phyloP scores from a whole-genome alignment of 2,113 vertebrate genomes.

The Illadopsis cleaveri region DNA sequence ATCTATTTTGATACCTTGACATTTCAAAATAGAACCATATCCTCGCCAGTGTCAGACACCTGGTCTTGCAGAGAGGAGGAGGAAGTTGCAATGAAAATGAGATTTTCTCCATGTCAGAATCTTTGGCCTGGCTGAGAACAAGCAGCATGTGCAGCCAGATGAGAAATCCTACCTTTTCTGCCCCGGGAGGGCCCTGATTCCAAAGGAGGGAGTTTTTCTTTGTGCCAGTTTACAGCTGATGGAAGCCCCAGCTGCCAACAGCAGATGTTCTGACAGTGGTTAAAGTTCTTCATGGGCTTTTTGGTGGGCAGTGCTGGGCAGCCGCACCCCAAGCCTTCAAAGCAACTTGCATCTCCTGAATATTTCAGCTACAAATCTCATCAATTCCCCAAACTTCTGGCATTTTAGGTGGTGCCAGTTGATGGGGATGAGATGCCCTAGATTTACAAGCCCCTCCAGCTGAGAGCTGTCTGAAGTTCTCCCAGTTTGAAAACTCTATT shows the following conservation, averaged over 20 bases:
- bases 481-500: conserved; percentile 36
- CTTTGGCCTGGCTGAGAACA: background rate
- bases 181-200: background rate
- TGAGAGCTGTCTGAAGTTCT: conserved; percentile 33
- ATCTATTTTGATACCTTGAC: background rate
- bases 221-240: background rate
- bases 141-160: background rate
- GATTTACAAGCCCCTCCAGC: conserved; percentile 45
- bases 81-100: background rate
- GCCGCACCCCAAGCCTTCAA: background rate
- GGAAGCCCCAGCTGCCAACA: background rate
- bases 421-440: conserved; percentile 5
- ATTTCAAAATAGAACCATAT: background rate
- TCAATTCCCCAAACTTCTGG: conserved; percentile 31
- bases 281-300: background rate
- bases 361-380: conserved; percentile 42
- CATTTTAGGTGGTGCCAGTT: conserved; percentile 37
- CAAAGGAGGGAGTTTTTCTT: background rate
- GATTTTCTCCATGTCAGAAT: background rate
- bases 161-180: background rate
- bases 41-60: background rate
- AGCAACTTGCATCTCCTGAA: conserved; percentile 12
- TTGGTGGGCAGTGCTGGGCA: background rate
- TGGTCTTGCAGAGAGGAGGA: background rate
- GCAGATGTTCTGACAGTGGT: conserved; percentile 1